phyloP scores from a whole-genome alignment of 2,888 invertebrate species.

The Tenthredo livida region DNA sequence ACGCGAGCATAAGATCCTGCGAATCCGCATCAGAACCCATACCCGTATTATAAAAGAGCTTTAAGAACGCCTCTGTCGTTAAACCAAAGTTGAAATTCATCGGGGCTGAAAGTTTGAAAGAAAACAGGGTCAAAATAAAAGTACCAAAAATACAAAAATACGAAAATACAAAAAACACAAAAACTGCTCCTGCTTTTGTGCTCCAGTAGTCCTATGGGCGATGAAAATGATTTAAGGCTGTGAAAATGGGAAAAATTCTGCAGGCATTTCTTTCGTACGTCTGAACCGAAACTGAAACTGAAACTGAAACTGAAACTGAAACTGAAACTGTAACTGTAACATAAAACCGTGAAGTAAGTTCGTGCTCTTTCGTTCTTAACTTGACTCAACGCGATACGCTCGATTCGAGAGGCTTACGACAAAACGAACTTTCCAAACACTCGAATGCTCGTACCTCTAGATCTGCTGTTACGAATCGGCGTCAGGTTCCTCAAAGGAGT shows the following conservation, averaged over 20 bases:
- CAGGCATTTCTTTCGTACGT: neutral
- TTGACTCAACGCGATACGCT: slow-evolving; percentile 38
- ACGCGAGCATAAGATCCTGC: no score
- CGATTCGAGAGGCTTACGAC: slow-evolving; percentile 34
- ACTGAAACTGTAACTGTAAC: neutral
- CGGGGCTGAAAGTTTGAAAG: slow-evolving; percentile 34
- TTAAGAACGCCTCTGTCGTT: neutral
- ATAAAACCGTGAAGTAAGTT: slow-evolving; percentile 39
- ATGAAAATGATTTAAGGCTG: neutral
- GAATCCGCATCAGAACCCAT: neutral
- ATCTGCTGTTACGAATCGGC: neutral
- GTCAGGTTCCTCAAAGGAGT: slow-evolving; percentile 20
- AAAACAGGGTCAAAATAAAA: neutral
- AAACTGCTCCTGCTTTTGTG: neutral
- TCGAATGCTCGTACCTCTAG: neutral
- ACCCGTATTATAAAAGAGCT: neutral
- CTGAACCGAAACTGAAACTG: slow-evolving; percentile 1
- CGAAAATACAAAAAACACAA: neutral
- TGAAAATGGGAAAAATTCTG: neutral
- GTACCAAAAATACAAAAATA: slow-evolving; percentile 15
- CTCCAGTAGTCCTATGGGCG: neutral
- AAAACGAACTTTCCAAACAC: slow-evolving; percentile 43
- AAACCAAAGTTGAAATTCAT: slow-evolving; percentile 29
- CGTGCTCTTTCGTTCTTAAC: slow-evolving; percentile 44
- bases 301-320: slow-evolving; percentile 7